Conservation (phyloP, 1,140 invertebrate genomes). For the Heterodera schachtii region DNA sequence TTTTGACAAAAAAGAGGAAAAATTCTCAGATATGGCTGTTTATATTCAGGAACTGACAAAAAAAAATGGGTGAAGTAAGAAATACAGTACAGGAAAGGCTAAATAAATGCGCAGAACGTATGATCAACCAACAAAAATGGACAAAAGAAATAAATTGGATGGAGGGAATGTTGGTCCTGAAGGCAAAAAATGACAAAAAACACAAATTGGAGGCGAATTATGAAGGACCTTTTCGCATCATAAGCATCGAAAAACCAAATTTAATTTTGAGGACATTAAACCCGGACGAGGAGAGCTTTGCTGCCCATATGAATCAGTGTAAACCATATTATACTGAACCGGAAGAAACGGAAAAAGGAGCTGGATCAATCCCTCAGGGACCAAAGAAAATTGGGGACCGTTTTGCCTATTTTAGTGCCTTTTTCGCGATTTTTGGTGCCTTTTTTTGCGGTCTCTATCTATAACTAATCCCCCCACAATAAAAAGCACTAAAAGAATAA, state of each 20-base stretch:
- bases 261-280: background rate
- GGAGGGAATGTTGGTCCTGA: background rate
- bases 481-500: too few species aligned
- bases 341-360: too few species aligned
- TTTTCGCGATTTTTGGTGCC: too few species aligned
- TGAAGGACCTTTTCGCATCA: constrained; percentile 4
- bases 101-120: background rate
- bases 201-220: constrained; percentile 13
- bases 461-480: too few species aligned
- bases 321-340: background rate
- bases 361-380: too few species aligned
- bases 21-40: background rate
- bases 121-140: background rate
- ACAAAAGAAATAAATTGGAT: background rate
- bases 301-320: constrained; percentile 2
- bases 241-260: constrained; percentile 19
- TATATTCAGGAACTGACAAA: background rate
- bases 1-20: background rate
- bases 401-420: too few species aligned
- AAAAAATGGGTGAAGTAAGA: background rate
- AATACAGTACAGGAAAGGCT: background rate
- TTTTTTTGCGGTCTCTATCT: too few species aligned
- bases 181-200: background rate
- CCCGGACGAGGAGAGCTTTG: background rate
- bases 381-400: too few species aligned